These are phyloP conservation scores for Lytechinus pictus DNA, from an alignment of 35 echinoderm and acorn worm species.

Conservation along the genomic window DNA sequence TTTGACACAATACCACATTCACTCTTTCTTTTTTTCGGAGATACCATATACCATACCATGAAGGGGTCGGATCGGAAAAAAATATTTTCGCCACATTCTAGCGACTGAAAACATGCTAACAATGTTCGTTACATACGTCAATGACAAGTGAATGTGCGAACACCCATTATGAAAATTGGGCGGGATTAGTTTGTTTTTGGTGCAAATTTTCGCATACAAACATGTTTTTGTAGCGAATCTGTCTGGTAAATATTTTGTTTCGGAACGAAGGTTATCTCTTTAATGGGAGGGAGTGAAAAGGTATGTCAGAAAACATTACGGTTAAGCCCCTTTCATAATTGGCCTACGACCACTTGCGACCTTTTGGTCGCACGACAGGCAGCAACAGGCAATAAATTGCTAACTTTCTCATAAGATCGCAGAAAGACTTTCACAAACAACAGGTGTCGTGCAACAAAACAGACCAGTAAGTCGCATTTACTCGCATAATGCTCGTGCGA, in stretches of 20 bases:
- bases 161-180: neutral
- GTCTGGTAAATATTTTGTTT: neutral
- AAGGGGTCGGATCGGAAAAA: neutral
- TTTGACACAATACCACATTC: neutral
- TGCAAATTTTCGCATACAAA: neutral
- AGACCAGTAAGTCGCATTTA: no score
- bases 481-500: no score
- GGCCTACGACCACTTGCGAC: no score
- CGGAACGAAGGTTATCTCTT: no score
- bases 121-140: neutral
- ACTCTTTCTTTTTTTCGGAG: neutral
- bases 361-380: no score
- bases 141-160: neutral
- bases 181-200: neutral
- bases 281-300: no score
- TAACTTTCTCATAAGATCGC: no score
- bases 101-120: neutral
- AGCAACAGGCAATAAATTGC: no score
- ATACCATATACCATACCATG: neutral
- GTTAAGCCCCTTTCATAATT: no score
- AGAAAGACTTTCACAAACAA: no score
- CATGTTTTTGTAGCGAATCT: neutral
- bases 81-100: neutral
- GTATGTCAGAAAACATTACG: no score
- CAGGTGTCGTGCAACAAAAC: no score